Evolutionary conservation across 2,797 vertebrate species (phyloP), one percentile per base, ranked within the genome.

Genomic region (Neostethus bicornis): DNA sequence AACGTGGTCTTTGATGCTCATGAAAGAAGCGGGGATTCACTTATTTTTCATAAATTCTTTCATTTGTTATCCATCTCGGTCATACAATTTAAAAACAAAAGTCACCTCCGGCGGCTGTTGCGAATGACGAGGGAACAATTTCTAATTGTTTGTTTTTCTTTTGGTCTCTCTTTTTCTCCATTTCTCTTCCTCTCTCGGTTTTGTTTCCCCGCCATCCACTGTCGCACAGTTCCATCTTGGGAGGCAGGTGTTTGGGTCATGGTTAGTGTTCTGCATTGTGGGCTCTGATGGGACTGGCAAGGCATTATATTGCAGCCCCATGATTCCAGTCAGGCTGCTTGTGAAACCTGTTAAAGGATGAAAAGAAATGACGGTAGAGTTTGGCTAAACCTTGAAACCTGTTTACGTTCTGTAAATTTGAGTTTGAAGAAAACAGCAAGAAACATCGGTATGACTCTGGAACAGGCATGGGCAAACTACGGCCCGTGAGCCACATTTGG

Each of bases 281-380:
- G 61, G 43, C 71, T 84, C 85, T 86, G 85, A 88, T 87, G 80
- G 87, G 80, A 88, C 79, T 58, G 79, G 23, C 59, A 70, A 84
- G 85, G 83, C 85, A 78, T 86, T 84, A 83, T 85, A 83, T 83
- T 67, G 57, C 68, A 24, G 19, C 66, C 49, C 45, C 48, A 59
- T 26, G 73, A 75, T 75, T 70, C 68, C 67, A 77, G 81, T 70
- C 32, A 34, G 73, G 70, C 46, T 16, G 79, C 43, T 52, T 58
- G 48, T 42, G 67, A 70, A 78, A 44, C 59, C 39, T 52, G 58
- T 41, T 13, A 42, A 1, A 55, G 74, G 67, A 81, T 56, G 69
- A 75, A 63, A 57, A 74, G 52, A 63, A n/a, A 62, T 61, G 61
- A 35, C 29, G 7, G 39, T 50, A 39, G 45, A 19, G 43, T 66